Base-by-base conservation (phyloP, 2,113 vertebrate species). In the Bujurquina vittata region DNA sequence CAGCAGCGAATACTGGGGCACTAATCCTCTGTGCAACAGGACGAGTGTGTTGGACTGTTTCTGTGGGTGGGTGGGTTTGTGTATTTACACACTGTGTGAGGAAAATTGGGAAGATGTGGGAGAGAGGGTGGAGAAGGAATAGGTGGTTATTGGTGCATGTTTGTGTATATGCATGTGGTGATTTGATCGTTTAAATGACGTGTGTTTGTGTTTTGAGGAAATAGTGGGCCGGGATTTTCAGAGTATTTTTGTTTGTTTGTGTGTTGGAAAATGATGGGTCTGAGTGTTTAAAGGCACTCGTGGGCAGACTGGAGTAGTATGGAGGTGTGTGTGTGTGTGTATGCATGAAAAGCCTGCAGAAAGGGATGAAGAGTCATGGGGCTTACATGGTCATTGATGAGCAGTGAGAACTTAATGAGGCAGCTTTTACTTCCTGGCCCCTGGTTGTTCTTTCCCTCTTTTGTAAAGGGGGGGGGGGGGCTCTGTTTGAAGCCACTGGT, bases 1-100 rank as follows among this genome's bases (percentile, higher is more conserved):
- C 86, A 84, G 63, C 82, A 90, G 88, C 85, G 91, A 93, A 92
- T 93, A 84, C 87, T 79, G 60, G 62, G 87, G 81, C 85, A 86
- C 91, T 91, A 80, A 87, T 87, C 81, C 87, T 76, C 60, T 73
- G 57, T 74, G 67, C 81, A 43, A 60, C 37, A 73, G 85, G 35
- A 31, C 77, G 73, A 60, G 77, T 81, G 76, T 75, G 84, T 87
- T 52, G 88, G 81, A 90, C 57, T 86, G 76, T 87, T 46, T 86
- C 54, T 77, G 56, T 83, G 72, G 49, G 74, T 83, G 78, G 57
- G 80, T 84, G 80, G 63, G 78, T 80, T 80, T 87, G 87, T 89
- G 77, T 89, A 60, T 91, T 89, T 86, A 67, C 79, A 58, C 12
- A n/a, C 77, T 58, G 80, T 75, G 80, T 65, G 61, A 79, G 26